Evolutionary conservation across 1,140 invertebrate genomes (phyloP).

Genomic region (Cylas formicarius): DNA sequence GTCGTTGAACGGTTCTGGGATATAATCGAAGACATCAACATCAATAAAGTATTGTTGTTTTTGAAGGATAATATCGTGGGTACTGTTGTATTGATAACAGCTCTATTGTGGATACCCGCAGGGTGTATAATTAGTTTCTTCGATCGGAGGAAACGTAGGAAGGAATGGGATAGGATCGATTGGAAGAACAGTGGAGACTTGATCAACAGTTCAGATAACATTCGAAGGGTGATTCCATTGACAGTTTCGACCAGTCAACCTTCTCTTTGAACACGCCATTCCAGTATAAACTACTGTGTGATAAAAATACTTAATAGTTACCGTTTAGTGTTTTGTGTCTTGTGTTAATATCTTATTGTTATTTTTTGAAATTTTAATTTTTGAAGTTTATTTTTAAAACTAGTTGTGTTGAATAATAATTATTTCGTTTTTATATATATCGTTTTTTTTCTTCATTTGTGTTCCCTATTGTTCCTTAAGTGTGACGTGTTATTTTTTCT

Average conservation of each 20-base stretch:
- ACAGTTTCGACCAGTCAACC: conserved; percentile 33
- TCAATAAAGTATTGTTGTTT: conserved; percentile 83
- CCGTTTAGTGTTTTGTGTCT: conserved; percentile 11
- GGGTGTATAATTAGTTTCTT: conserved; percentile 77
- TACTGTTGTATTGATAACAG: conserved; percentile 78
- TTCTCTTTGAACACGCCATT: conserved; percentile 10
- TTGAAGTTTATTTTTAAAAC: too few species aligned
- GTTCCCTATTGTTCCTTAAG: too few species aligned
- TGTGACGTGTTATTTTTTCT: too few species aligned
- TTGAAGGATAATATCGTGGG: conserved; percentile 85
- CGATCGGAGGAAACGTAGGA: conserved; percentile 49
- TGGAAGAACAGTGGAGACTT: conserved; percentile 46
- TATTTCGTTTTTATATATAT: too few species aligned
- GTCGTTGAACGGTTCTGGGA: conserved; percentile 94
- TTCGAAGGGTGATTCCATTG: conserved; percentile 51
- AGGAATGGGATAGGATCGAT: conserved; percentile 34
- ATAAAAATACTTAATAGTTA: conserved; percentile 16
- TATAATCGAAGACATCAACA: conserved; percentile 93
- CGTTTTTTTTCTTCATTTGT: too few species aligned
- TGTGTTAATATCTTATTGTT: neutral
- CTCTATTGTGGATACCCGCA: conserved; percentile 87
- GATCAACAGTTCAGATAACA: conserved; percentile 53
- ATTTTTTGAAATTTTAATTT: too few species aligned
- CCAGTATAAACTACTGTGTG: conserved; percentile 15
- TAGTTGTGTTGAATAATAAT: too few species aligned